These are phyloP conservation scores for Heteromyza rotundicornis DNA, from an alignment of 2,888 invertebrate genomes.

Conservation along the genomic window DNA sequence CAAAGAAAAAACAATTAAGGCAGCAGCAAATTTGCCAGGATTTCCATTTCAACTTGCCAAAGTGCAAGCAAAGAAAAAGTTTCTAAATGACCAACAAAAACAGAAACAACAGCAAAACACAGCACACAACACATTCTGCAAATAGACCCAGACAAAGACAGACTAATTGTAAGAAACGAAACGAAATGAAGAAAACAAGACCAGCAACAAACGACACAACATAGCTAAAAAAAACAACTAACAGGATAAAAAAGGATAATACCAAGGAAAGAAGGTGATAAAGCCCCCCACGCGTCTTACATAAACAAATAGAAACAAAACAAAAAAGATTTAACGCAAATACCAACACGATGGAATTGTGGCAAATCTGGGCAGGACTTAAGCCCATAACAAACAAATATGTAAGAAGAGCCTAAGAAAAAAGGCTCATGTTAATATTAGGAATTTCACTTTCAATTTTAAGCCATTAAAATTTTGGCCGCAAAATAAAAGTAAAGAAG, in stretches of 20 bases:
- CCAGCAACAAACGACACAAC: background rate
- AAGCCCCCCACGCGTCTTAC: background rate
- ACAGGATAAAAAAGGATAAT: background rate
- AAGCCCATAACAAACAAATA: background rate
- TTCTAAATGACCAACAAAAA: background rate
- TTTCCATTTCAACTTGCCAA: background rate
- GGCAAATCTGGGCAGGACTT: background rate
- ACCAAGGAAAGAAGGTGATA: background rate
- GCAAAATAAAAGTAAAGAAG: no score
- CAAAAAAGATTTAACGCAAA: background rate
- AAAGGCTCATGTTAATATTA: conserved; percentile 6
- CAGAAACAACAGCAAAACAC: background rate
- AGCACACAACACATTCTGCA: no score
- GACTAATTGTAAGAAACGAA: background rate
- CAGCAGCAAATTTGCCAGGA: background rate
- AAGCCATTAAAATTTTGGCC: background rate
- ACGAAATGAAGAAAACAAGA: background rate
- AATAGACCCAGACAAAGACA: background rate
- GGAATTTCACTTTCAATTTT: conserved; percentile 32
- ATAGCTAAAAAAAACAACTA: background rate
- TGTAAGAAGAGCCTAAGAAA: conserved; percentile 1
- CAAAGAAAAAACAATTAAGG: conserved; percentile 2
- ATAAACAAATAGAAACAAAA: background rate
- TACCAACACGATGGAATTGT: background rate
- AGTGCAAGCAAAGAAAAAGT: background rate